Evolutionary conservation across 2,888 invertebrate species (phyloP).

Genomic region (Drepanosiphum platanoidis): DNA sequence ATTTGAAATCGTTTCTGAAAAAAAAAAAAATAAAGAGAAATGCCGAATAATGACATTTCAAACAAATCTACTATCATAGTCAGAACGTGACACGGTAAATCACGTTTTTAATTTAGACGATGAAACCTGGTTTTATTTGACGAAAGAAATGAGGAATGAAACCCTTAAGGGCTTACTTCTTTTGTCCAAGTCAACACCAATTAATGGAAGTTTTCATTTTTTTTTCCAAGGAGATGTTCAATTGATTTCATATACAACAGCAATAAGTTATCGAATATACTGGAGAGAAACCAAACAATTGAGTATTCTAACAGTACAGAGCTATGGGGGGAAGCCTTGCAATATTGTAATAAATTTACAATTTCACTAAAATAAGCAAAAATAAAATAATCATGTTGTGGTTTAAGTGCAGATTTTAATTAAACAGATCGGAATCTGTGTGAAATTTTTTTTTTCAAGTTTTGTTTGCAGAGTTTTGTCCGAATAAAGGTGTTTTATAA

Average conservation of each 20-base stretch:
- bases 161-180: conserved; percentile 42
- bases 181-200: not conserved
- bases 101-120: conserved; percentile 56
- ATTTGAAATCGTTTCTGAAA: not conserved
- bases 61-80: conserved; percentile 17
- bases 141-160: not conserved
- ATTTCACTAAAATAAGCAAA: not conserved
- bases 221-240: not conserved
- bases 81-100: conserved; percentile 51
- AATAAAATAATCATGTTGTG: not conserved
- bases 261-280: conserved; percentile 21
- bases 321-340: not conserved
- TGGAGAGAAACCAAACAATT: conserved; percentile 17
- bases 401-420: not conserved
- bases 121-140: conserved; percentile 48
- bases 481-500: too few relatives aligned
- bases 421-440: not conserved
- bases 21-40: not conserved
- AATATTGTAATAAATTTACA: conserved; percentile 7
- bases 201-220: conserved; percentile 17
- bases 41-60: not conserved
- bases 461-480: too few relatives aligned
- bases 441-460: too few relatives aligned
- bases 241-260: not conserved
- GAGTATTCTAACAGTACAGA: not conserved